Conservation (phyloP, 2,888 invertebrate species). For the Dicranocentrus wangi region DNA sequence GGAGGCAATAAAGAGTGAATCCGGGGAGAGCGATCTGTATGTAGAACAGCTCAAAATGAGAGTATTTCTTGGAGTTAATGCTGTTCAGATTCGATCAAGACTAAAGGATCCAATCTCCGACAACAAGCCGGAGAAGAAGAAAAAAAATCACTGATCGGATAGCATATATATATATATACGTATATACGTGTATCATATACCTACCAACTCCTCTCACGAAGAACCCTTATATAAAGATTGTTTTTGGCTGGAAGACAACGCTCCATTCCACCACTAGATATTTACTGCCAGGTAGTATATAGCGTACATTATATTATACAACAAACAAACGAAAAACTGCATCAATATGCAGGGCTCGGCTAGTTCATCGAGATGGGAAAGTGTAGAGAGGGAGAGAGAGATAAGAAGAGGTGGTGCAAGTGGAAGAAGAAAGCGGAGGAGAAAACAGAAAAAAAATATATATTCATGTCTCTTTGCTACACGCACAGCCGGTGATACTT, state of each 20-base stretch:
- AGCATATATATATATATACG: neutral
- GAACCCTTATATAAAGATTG: no score
- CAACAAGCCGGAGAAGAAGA: slow-evolving; percentile 31
- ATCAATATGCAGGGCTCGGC: neutral
- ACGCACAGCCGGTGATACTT: no score
- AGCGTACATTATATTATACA: no score
- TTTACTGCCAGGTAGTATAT: no score
- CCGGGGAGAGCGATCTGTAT: slow-evolving; percentile 58
- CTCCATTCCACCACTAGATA: no score
- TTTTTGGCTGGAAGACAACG: no score
- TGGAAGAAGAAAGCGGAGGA: neutral
- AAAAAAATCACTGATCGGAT: slow-evolving; percentile 32
- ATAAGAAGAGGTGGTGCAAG: neutral
- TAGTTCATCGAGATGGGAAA: no score
- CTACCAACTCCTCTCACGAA: no score
- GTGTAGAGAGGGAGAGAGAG: neutral
- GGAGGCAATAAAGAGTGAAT: slow-evolving; percentile 70
- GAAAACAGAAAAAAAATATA: slow-evolving; percentile 15
- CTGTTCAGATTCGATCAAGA: slow-evolving; percentile 66
- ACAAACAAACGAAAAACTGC: no score
- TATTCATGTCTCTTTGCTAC: no score
- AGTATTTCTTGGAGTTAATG: slow-evolving; percentile 53
- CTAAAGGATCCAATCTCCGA: slow-evolving; percentile 63
- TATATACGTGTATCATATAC: neutral
- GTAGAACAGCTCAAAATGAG: slow-evolving; percentile 60